phyloP scores from a whole-genome alignment of 2,888 invertebrate genomes.

The Hartigia nigra region DNA sequence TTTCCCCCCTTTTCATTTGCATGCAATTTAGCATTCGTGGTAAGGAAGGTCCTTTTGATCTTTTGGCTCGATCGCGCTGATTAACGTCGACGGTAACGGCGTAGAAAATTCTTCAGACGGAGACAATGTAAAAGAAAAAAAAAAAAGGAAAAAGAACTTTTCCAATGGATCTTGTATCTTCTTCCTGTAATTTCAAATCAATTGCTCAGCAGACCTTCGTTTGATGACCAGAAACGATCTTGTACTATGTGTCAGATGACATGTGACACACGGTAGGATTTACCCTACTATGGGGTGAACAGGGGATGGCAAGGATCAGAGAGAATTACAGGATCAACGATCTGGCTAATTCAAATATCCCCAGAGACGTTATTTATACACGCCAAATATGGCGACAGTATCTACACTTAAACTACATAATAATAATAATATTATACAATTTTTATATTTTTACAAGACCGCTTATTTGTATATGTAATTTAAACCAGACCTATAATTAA shows the following conservation, averaged over 20 bases:
- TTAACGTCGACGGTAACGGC: not conserved
- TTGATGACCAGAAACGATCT: conserved; percentile 32
- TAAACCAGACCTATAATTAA: not conserved
- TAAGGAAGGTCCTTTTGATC: conserved; percentile 44
- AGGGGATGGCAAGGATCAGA: conserved; percentile 11
- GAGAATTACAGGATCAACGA: conserved; percentile 17
- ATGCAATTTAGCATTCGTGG: conserved; percentile 33
- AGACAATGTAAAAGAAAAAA: not conserved
- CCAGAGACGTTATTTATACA: conserved; percentile 11
- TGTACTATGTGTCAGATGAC: conserved; percentile 31
- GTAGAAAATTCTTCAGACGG: not conserved
- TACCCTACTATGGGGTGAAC: not conserved
- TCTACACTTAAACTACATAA: not conserved
- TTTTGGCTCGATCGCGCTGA: conserved; percentile 5
- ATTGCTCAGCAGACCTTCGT: conserved; percentile 37
- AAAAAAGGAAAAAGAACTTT: not conserved
- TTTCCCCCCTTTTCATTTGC: conserved; percentile 47
- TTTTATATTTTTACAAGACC: not conserved
- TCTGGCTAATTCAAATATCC: conserved; percentile 20
- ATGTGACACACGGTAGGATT: conserved; percentile 32
- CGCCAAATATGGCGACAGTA: not conserved
- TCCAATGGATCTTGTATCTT: not conserved
- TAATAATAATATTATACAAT: not conserved
- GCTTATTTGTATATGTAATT: not conserved
- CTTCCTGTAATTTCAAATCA: conserved; percentile 27